Base-by-base conservation (phyloP, 2,888 invertebrate genomes). In the Thymelicus sylvestris region DNA sequence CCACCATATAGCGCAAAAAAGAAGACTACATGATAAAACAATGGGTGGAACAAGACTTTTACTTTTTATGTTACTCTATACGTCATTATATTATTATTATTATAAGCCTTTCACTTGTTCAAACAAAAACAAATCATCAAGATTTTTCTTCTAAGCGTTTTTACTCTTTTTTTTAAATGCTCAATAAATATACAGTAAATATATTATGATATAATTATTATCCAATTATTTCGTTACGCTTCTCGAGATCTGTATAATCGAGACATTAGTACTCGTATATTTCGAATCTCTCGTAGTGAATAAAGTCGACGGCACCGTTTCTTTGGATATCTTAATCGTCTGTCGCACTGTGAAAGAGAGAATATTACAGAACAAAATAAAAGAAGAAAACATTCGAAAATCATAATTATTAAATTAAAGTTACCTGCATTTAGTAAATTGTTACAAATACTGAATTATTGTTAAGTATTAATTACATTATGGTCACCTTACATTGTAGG, bases 191-290 rank as follows among this genome's bases (percentile, higher is more conserved):
- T 10, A 12, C 8, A 57, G 19, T 13, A 57, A 19, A 41, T 61
- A 15, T 12, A 63, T 31, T 38, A 48, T 0, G 62, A 57, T 57
- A 66, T 24, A n/a, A n/a, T n/a, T n/a, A 55, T 66, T 15, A 24
- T 50, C 15, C 50, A 39, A 65, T 66, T 31, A 59, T 31, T 57
- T 8, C 6, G 66, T 59, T 59, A 47, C 57, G 66, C 66, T 59
- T 24, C 12, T 57, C 59, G 2, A 12, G 7, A 59, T 55, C 47
- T 66, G 66, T 47, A 66, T 66, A 66, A 66, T 66, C 39, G 57
- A 31, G 31, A 66, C 57, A 57, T 66, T 59, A 66, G 57, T 47
- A n/a, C n/a, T n/a, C n/a, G n/a, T n/a, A 55, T 24, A 24, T 24
- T 24, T 24, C 6, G 8, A 24, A 55, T 24, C 2, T 55, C 44